Evolutionary conservation across 2,797 vertebrate genomes (phyloP).

Genomic region (Vultur gryphus): DNA sequence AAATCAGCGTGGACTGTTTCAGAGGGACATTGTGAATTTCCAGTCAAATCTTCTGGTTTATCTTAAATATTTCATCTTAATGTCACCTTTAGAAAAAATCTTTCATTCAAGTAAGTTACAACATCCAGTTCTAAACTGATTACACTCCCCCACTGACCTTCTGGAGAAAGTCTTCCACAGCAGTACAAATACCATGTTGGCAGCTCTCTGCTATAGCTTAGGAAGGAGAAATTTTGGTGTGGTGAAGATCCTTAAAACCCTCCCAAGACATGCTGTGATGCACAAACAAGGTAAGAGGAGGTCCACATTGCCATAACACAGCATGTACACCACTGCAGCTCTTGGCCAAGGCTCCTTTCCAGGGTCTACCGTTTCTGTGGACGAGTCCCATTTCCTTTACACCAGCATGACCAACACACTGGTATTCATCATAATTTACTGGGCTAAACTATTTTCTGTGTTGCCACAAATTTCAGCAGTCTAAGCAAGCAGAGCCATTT

Average conservation of each 20-base stretch:
- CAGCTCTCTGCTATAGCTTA: slow-evolving; percentile 4
- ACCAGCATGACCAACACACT: background rate
- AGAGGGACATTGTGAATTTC: slow-evolving; percentile 80
- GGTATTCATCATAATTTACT: background rate
- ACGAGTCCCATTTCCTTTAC: background rate
- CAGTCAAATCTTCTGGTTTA: slow-evolving; percentile 82
- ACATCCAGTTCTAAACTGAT: slow-evolving; percentile 76
- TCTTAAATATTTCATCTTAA: slow-evolving; percentile 85
- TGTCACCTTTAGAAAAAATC: slow-evolving; percentile 82
- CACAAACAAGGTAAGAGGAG: background rate
- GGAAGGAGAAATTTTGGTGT: background rate
- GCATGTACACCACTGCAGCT: background rate
- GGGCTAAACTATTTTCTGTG: background rate
- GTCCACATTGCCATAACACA: background rate
- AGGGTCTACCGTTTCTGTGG: background rate
- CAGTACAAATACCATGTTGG: background rate
- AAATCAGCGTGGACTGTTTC: slow-evolving; percentile 80
- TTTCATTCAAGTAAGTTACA: slow-evolving; percentile 78
- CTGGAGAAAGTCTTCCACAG: slow-evolving; percentile 43
- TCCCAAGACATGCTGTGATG: background rate
- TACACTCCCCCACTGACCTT: slow-evolving; percentile 73
- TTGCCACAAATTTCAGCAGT: background rate
- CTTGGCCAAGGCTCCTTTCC: background rate
- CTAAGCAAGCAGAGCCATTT: background rate
- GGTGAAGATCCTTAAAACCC: background rate